Evolutionary conservation across 2,113 vertebrate genomes (phyloP).

Genomic region (Rhea pennata): DNA sequence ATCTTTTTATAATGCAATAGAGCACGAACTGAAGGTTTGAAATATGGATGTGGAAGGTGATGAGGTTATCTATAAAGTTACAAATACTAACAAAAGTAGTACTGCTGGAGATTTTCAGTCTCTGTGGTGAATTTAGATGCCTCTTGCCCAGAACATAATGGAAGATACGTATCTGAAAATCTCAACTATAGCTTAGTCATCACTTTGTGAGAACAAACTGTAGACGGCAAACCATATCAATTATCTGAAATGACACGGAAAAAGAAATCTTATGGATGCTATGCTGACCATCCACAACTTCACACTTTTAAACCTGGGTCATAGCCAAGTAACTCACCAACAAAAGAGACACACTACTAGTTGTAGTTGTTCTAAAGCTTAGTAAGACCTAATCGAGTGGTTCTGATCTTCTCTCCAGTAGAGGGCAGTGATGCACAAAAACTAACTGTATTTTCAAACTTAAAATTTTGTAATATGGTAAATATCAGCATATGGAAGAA

Average conservation of each 20-base stretch:
- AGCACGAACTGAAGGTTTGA: background rate
- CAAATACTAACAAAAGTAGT: background rate
- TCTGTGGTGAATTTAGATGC: background rate
- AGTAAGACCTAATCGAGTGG: fast-evolving
- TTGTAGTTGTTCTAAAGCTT: background rate
- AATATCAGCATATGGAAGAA: background rate
- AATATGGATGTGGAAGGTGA: background rate
- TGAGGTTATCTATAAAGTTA: background rate
- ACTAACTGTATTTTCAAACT: background rate
- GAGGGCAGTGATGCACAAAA: slow-evolving; percentile 60
- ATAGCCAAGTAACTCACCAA: fast-evolving
- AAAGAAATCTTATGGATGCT: background rate
- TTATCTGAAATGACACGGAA: background rate
- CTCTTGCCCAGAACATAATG: background rate
- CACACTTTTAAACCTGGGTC: fast-evolving
- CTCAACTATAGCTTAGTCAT: background rate
- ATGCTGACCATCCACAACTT: background rate
- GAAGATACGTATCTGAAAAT: background rate
- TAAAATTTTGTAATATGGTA: too few relatives aligned
- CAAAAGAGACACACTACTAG: too few relatives aligned
- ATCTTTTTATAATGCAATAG: background rate
- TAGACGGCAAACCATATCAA: background rate
- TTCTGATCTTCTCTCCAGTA: slow-evolving; percentile 39
- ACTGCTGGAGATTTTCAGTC: background rate
- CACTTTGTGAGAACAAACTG: background rate